Percentiles rank a stretch among this genome's conserved stretches.
Conservation (phyloP, 2,797 vertebrate species). For the Apogon talboti region DNA sequence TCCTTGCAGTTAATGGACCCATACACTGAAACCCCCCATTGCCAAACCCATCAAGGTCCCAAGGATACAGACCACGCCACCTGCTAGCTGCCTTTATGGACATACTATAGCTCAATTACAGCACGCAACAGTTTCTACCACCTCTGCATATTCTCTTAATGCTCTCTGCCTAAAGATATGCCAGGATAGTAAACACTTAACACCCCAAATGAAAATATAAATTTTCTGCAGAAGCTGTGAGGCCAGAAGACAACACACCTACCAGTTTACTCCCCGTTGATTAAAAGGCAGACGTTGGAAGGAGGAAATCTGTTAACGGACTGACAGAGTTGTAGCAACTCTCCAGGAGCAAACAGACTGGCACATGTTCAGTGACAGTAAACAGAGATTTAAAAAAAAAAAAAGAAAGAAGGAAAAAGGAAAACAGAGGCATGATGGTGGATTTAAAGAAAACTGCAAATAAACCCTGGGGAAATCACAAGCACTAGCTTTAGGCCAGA, state of each 20-base stretch:
- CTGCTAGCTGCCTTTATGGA: not conserved
- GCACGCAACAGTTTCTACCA: not conserved
- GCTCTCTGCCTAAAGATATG: too few relatives aligned
- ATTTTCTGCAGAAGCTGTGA: too few relatives aligned
- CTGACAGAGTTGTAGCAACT: not conserved
- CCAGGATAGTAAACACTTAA: too few relatives aligned
- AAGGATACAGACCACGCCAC: not conserved
- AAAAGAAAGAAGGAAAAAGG: too few relatives aligned
- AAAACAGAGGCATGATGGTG: slow-evolving; percentile 5
- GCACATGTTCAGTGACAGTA: not conserved
- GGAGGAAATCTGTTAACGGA: too few relatives aligned
- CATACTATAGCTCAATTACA: too few relatives aligned
- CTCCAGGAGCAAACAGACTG: not conserved
- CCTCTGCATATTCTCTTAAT: not conserved
- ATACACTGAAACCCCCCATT: not conserved
- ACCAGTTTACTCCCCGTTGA: not conserved
- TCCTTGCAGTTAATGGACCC: not conserved
- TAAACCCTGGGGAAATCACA: slow-evolving; percentile 44
- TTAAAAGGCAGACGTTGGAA: not conserved
- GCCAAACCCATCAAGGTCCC: not conserved
- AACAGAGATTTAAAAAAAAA: not conserved
- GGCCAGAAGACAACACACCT: too few relatives aligned
- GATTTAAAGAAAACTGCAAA: slow-evolving; percentile 32
- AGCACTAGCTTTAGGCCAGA: slow-evolving; percentile 12
- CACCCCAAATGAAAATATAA: too few relatives aligned